A percentile compares a stretch with the other conserved stretches of the same genome.
Evolutionary conservation across 2,113 vertebrate genomes (phyloP).

Genomic region (Furnarius figulus): DNA sequence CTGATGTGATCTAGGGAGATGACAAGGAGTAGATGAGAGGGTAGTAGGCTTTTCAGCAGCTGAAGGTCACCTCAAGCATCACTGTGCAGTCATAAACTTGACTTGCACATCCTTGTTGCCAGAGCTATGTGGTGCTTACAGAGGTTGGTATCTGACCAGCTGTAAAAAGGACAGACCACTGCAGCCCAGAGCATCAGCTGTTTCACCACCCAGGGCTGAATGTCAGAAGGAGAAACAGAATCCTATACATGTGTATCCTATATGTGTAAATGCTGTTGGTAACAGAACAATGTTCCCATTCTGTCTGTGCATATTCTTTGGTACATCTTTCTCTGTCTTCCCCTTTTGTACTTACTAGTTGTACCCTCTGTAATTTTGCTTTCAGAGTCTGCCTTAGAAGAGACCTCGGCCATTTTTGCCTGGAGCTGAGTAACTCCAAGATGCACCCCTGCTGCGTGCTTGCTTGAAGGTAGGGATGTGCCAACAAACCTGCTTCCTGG

Average conservation of each 20-base stretch:
- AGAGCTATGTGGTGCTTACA: not conserved
- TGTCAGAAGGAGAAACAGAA: not conserved
- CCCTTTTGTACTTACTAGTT: not conserved
- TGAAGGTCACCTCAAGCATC: not conserved
- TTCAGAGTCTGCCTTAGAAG: not conserved
- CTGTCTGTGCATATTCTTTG: not conserved
- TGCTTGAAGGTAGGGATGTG: not conserved
- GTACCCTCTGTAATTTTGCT: not conserved
- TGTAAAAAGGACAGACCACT: not conserved
- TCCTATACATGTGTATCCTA: not conserved
- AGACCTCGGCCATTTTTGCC: not conserved
- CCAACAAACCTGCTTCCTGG: not conserved
- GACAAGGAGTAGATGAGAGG: not conserved
- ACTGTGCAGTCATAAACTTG: not conserved
- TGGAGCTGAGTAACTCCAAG: not conserved
- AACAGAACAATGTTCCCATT: not conserved
- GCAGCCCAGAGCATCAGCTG: not conserved
- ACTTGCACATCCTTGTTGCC: not conserved
- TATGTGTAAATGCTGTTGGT: not conserved
- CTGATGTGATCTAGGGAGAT: not conserved
- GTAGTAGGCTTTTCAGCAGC: not conserved
- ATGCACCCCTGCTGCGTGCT: not conserved
- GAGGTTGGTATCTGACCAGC: not conserved
- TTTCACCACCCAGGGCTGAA: not conserved
- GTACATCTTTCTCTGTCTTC: not conserved